Percentiles rank a stretch among this genome's conserved stretches.
Conservation (phyloP, 1,140 invertebrate species). For the Popillia japonica region DNA sequence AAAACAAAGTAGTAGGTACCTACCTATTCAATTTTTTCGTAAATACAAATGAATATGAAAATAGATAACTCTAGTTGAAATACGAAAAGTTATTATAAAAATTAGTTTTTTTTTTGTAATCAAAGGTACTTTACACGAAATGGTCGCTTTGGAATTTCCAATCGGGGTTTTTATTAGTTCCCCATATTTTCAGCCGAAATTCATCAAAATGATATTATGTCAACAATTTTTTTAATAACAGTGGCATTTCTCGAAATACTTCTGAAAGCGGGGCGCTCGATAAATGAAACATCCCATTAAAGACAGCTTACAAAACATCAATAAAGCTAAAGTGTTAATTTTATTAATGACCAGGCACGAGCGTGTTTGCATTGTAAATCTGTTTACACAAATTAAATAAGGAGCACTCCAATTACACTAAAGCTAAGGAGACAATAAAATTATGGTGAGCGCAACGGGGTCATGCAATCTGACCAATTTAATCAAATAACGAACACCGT, state of each 20-base stretch:
- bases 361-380: slow-evolving; percentile 25
- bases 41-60: no score
- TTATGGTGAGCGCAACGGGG: not conserved
- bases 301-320: slow-evolving; percentile 16
- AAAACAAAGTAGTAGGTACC: no score
- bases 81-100: no score
- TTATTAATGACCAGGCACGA: slow-evolving; percentile 11
- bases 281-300: slow-evolving; percentile 10
- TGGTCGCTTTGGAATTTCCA: no score
- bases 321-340: slow-evolving; percentile 22
- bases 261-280: not conserved
- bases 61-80: no score
- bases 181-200: no score
- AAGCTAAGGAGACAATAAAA: slow-evolving; percentile 19
- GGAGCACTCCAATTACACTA: slow-evolving; percentile 5
- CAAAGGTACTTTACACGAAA: no score
- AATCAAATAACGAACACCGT: not conserved
- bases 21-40: no score
- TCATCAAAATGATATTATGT: not conserved
- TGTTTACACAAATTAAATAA: not conserved
- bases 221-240: not conserved
- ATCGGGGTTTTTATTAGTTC: no score
- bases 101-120: no score
- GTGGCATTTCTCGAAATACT: not conserved
- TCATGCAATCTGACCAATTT: slow-evolving; percentile 26